These are phyloP conservation scores for Orientallactaga sibirica DNA, from an alignment of 2,797 vertebrate species.

Conservation along the genomic window DNA sequence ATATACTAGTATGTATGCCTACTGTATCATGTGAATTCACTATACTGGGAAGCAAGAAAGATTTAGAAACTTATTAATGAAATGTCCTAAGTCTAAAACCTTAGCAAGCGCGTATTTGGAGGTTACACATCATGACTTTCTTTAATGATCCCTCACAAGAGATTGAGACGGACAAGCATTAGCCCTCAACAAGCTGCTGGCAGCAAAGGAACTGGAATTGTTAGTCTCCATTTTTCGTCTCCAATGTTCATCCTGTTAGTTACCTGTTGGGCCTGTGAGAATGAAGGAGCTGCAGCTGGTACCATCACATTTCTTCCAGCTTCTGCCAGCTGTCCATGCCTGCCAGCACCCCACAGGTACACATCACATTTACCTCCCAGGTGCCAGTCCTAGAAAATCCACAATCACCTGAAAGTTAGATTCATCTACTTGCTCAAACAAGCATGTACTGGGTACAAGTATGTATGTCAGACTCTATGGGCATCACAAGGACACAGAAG, in stretches of 20 bases:
- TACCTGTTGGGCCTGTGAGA: slow-evolving; percentile 99
- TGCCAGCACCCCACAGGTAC: slow-evolving; percentile 96
- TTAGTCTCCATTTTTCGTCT: slow-evolving; percentile 38
- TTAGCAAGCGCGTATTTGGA: slow-evolving; percentile 44
- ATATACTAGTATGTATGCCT: not conserved
- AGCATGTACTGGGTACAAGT: not conserved
- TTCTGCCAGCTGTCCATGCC: slow-evolving; percentile 97
- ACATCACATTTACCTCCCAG: slow-evolving; percentile 98
- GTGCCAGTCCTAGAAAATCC: slow-evolving; percentile 94
- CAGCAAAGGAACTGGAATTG: not conserved
- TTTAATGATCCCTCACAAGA: slow-evolving; percentile 41
- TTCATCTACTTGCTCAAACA: slow-evolving; percentile 44
- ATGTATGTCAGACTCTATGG: not conserved
- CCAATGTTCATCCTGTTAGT: not conserved
- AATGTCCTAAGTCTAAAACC: slow-evolving; percentile 37
- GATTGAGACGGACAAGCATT: slow-evolving; percentile 2
- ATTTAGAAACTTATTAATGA: slow-evolving; percentile 41
- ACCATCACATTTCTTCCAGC: slow-evolving; percentile 97
- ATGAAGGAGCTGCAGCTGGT: slow-evolving; percentile 94
- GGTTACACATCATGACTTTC: not conserved
- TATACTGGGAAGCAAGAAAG: slow-evolving; percentile 53
- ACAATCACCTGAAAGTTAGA: slow-evolving; percentile 65
- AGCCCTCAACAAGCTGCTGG: slow-evolving; percentile 10
- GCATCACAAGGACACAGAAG: slow-evolving; percentile 45
- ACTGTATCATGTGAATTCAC: slow-evolving; percentile 41